phyloP scores from a whole-genome alignment of 2,888 invertebrate genomes.

The Limnephilus lunatus region DNA sequence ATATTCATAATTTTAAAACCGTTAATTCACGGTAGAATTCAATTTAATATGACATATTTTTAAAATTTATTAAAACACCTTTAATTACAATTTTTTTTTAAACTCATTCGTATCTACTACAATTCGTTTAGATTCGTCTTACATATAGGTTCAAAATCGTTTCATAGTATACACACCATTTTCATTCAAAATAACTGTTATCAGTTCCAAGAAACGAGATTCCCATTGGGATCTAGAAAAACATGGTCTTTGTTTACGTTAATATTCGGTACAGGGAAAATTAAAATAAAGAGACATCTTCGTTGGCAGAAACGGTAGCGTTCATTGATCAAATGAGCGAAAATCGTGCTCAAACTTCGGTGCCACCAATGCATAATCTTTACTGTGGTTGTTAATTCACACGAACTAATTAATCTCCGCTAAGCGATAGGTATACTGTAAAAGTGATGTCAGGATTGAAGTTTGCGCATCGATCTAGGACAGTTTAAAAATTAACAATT shows the following conservation, averaged over 20 bases:
- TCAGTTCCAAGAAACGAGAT: background rate
- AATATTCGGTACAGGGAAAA: background rate
- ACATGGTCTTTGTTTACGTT: background rate
- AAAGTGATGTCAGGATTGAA: too few relatives aligned
- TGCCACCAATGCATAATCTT: background rate
- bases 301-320: background rate
- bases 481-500: too few relatives aligned
- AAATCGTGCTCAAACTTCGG: background rate
- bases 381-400: too few relatives aligned
- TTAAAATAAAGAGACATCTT: background rate
- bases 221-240: background rate
- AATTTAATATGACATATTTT: too few relatives aligned
- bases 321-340: background rate
- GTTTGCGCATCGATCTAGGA: too few relatives aligned
- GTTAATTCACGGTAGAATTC: too few relatives aligned
- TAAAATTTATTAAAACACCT: too few relatives aligned
- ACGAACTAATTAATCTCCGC: too few relatives aligned
- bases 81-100: too few relatives aligned
- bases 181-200: background rate
- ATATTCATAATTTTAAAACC: too few relatives aligned
- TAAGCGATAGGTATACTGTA: too few relatives aligned
- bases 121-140: background rate
- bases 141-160: background rate
- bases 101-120: too few relatives aligned
- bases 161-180: background rate